Base-by-base conservation (phyloP, 2,888 invertebrate genomes). In the Dexiosoma caninum region DNA sequence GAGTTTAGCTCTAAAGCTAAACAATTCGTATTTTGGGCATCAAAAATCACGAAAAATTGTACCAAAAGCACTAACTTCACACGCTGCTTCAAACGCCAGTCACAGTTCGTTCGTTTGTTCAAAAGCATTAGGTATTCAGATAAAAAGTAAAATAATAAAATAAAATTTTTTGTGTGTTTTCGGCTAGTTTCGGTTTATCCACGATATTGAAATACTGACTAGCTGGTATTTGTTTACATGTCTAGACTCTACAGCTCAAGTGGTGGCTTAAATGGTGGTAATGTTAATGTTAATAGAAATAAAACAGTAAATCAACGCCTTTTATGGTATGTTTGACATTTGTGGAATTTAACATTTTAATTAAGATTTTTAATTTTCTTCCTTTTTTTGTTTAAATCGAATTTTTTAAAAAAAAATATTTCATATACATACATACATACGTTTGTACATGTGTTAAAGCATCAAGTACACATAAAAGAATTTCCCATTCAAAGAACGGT, bases 291-390 rank as follows among this genome's bases (percentile, higher is more conserved):
- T 75, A 81, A 81, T 81, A 69, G 77, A 80, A 76, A 80, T 77
- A 77, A 77, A 81, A 81, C 81, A 77, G 81, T 81, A 81, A 81
- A 81, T 77, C 77, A 74, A 77, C 81, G 77, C 81, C 81, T 81
- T 81, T 67, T 81, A 81, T 69, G 69, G 81, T 51, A 51, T 44
- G 30, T 77, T 81, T 77, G 81, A 74, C 81, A 81, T 77, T 77
- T 59, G 46, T 37, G 23, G 37, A 72, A 57, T 81, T 69, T 44
- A 81, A 81, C 81, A 69, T 81, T 77, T 81, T 81, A 81, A 81
- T 81, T 81, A 81, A 76, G 75, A 76, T 53, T 76, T 75, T 32
- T 32, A 9, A 23, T 32, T 10, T 23, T 42, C 42, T 42, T 35
- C 7, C 7, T 35, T 32, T 9, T 19, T 53, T 23, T 21, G 12